These are phyloP conservation scores for Tuberolachnus salignus DNA, from an alignment of 2,888 invertebrate genomes.

Conservation along the genomic window DNA sequence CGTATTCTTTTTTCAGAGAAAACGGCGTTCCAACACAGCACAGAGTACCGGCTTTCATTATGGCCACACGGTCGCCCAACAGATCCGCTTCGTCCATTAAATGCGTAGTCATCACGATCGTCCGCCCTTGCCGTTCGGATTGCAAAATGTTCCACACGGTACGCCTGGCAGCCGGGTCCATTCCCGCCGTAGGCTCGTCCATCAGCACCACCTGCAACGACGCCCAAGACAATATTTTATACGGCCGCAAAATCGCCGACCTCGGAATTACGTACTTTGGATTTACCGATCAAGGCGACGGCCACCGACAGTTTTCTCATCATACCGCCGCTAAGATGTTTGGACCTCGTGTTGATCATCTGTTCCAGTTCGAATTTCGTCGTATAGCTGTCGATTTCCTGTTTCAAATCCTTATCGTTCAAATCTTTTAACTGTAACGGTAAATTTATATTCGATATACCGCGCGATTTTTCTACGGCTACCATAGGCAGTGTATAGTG, in stretches of 20 bases:
- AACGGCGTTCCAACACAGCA: slow-evolving; percentile 82
- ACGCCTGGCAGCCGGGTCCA: slow-evolving; percentile 81
- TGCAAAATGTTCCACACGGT: slow-evolving; percentile 82
- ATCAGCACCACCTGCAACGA: slow-evolving; percentile 69
- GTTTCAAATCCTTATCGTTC: slow-evolving; percentile 65
- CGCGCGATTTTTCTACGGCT: too few species aligned
- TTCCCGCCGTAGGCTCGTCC: slow-evolving; percentile 70
- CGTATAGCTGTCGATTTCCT: slow-evolving; percentile 72
- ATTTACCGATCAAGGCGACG: slow-evolving; percentile 76
- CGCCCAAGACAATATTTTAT: too few species aligned
- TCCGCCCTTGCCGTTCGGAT: slow-evolving; percentile 70
- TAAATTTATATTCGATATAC: too few species aligned
- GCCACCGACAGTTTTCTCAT: slow-evolving; percentile 78
- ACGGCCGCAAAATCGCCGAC: slow-evolving; percentile 62
- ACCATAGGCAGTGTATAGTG: too few species aligned
- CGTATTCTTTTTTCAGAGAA: slow-evolving; percentile 82
- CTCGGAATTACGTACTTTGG: slow-evolving; percentile 63
- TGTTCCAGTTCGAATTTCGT: slow-evolving; percentile 68
- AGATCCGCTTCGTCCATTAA: slow-evolving; percentile 92
- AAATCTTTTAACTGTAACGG: slow-evolving; percentile 71
- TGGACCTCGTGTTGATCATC: slow-evolving; percentile 57
- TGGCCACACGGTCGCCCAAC: slow-evolving; percentile 84
- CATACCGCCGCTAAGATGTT: slow-evolving; percentile 68
- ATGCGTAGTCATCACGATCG: slow-evolving; percentile 82
- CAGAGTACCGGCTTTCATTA: slow-evolving; percentile 81